phyloP scores from a whole-genome alignment of 1,140 invertebrate genomes.

The Paralvinella palmiformis region DNA sequence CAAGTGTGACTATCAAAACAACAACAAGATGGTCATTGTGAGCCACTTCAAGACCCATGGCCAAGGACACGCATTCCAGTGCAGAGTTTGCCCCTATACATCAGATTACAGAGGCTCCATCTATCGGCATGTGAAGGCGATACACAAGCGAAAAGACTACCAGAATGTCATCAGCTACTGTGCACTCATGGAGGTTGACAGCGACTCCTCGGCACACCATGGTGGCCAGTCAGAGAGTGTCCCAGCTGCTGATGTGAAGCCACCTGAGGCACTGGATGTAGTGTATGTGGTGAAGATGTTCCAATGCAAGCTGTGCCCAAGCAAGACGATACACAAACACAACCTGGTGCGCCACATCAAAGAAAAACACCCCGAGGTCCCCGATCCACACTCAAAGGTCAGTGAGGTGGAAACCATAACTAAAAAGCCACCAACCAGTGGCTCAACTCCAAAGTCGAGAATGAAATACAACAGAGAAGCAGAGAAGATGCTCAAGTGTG shows the following conservation, averaged over 20 bases:
- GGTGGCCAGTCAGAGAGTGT: no score
- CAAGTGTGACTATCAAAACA: conserved; percentile 30
- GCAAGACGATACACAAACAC: no score
- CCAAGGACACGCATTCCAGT: not conserved
- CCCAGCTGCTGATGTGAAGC: not conserved
- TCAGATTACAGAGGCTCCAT: not conserved
- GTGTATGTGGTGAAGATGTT: not conserved
- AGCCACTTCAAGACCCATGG: not conserved
- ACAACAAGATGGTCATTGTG: conserved; percentile 5
- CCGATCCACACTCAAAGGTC: no score
- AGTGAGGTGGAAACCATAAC: no score
- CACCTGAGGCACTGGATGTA: not conserved
- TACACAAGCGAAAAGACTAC: not conserved
- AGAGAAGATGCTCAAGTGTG: conserved; percentile 53
- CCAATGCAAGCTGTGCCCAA: no score
- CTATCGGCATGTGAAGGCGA: not conserved
- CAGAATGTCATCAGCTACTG: not conserved
- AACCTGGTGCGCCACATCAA: no score
- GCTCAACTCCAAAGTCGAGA: not conserved
- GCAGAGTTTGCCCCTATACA: not conserved
- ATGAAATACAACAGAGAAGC: not conserved
- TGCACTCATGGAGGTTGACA: not conserved
- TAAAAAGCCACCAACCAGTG: no score
- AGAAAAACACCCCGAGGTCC: no score
- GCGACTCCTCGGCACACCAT: not conserved